Base-by-base conservation (phyloP, 2,888 invertebrate genomes). In the Mesorhabditis spiculigera region DNA sequence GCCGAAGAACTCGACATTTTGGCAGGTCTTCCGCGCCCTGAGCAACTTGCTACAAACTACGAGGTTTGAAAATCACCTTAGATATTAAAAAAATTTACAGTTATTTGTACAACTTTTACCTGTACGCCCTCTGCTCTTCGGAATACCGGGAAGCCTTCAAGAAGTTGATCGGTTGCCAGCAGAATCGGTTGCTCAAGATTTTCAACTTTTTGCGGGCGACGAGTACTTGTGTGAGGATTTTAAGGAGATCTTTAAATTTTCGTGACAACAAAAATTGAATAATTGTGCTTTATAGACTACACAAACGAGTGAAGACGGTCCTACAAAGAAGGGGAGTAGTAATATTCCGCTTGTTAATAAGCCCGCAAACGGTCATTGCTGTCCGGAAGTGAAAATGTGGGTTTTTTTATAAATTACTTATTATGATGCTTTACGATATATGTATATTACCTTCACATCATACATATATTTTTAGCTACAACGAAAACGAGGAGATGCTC, bases 11-110 rank as follows among this genome's bases (percentile, higher is more conserved):
- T 65, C 13, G 44, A 6, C 71, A 0, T 75, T 72, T 8, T 86
- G 86, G 76, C 88, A 88, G 77, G 79, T 87, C n/a, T 88, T 88
- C 77, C 84, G 88, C 66, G 88, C 88, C 10, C 80, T 87, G 45
- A 87, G 88, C n/a, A 88, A 88, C 74, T 82, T 86, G 61, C 78
- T 88, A 50, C 88, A 88, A 76, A 82, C 88, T 43, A 85, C 87
- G 69, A 88, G 88, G 81, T 82, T 42, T 63, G 4, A 62, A 62
- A 41, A 67, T 4, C 4, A 87, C 86, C 71, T 85, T 86, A 13
- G n/a, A 86, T 73, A 87, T 87, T 87, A n/a, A 65, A 71, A 41
- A 16, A 43, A 50, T 3, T 70, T 75, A 45, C 76, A 83, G 83
- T 68, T 88, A 87, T 75, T 86, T 88, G 10, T 86, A 87, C 79